Evolutionary conservation across 37 sponge, comb jelly and placozoan species (phyloP).

Genomic region (Beroe forskalii): DNA sequence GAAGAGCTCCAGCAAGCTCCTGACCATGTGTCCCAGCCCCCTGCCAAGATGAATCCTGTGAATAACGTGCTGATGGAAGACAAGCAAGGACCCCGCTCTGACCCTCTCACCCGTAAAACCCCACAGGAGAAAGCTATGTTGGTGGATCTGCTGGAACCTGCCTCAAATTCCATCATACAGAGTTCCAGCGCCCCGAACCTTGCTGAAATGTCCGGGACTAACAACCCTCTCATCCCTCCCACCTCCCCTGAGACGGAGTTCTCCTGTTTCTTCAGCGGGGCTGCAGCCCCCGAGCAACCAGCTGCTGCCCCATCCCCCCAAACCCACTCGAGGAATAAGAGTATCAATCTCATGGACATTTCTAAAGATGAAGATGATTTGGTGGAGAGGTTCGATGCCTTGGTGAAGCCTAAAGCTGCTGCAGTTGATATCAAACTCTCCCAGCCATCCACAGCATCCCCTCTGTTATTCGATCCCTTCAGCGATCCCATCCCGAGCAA

Average conservation of each 20-base stretch:
- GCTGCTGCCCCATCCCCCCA: background rate
- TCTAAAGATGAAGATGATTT: background rate
- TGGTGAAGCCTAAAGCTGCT: background rate
- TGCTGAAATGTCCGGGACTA: background rate
- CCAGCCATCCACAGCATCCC: background rate
- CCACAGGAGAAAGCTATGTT: background rate
- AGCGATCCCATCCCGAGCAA: background rate
- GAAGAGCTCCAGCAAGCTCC: background rate
- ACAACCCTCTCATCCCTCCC: background rate
- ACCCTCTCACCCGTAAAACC: background rate
- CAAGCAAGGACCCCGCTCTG: background rate
- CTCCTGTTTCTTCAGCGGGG: background rate
- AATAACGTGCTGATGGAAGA: background rate
- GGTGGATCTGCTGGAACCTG: background rate
- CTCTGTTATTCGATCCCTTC: constrained; percentile 5
- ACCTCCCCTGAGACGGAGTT: background rate
- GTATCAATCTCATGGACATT: constrained; percentile 41
- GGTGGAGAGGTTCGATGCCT: constrained; percentile 10
- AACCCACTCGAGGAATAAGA: background rate
- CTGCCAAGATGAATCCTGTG: background rate
- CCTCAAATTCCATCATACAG: background rate
- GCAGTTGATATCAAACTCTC: background rate
- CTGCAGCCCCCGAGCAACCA: background rate
- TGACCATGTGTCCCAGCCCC: background rate
- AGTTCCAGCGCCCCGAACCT: constrained; percentile 34